phyloP scores from a whole-genome alignment of 2,888 invertebrate genomes.

The Plebejus melissa region DNA sequence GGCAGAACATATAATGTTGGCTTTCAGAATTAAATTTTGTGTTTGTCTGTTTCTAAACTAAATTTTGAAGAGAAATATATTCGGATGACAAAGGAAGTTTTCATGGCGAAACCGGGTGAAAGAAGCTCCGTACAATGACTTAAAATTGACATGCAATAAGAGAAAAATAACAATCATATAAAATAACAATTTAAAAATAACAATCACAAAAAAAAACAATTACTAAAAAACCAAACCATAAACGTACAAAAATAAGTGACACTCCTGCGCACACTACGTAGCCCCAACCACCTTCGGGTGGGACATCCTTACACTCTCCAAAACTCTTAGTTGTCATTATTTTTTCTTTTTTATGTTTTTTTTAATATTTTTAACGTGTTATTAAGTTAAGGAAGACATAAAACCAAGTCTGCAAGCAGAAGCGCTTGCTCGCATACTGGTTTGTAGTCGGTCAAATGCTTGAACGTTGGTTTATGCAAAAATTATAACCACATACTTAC shows the following conservation, averaged over 20 bases:
- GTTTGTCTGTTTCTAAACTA: too few species aligned
- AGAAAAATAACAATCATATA: too few species aligned
- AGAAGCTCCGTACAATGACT: too few species aligned
- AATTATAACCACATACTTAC: neutral
- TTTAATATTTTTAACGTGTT: neutral
- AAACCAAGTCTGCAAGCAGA: neutral
- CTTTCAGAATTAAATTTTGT: too few species aligned
- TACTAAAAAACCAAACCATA: neutral
- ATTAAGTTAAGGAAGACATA: neutral
- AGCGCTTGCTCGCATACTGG: neutral
- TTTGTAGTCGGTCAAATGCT: neutral
- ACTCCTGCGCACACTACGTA: conserved; percentile 83
- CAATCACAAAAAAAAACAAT: neutral
- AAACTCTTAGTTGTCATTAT: neutral
- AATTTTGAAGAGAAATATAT: too few species aligned
- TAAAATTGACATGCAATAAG: too few species aligned
- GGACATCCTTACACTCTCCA: conserved; percentile 61
- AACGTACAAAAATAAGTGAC: conserved; percentile 83
- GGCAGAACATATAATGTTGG: too few species aligned
- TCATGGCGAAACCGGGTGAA: too few species aligned
- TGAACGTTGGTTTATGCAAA: neutral
- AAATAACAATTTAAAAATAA: neutral
- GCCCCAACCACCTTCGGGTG: conserved; percentile 87
- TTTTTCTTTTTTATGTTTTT: neutral
- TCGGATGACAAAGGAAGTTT: too few species aligned